Conservation (phyloP, 1,140 invertebrate species). For the Contarinia nasturtii region DNA sequence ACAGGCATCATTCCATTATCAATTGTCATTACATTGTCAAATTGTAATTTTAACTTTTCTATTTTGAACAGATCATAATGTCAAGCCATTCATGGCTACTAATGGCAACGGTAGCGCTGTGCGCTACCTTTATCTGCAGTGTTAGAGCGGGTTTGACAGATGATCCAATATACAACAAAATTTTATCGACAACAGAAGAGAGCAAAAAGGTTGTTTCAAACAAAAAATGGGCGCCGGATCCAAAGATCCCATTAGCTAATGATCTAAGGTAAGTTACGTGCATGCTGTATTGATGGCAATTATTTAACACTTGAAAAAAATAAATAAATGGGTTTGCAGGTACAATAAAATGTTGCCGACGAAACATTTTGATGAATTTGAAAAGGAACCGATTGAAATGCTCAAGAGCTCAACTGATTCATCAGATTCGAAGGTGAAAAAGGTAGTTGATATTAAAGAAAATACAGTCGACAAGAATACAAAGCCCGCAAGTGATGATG, state of each 20-base stretch:
- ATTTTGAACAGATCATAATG: not conserved
- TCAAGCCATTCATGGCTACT: not conserved
- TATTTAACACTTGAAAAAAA: not conserved
- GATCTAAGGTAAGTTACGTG: conserved; percentile 16
- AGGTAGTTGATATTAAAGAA: not conserved
- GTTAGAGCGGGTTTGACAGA: not conserved
- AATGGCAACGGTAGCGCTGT: not conserved
- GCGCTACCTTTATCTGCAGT: not conserved
- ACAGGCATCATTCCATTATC: not conserved
- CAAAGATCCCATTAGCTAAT: conserved; percentile 12
- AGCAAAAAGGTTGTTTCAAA: not conserved
- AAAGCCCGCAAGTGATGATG: not conserved
- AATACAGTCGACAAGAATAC: not conserved
- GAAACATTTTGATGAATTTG: conserved; percentile 9
- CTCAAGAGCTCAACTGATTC: conserved; percentile 1
- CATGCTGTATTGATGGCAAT: not conserved
- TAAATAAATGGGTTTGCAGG: conserved; percentile 3
- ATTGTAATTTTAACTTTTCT: not conserved
- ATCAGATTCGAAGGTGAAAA: conserved; percentile 6
- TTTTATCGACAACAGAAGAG: not conserved
- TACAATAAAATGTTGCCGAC: conserved; percentile 18
- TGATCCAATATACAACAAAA: not conserved
- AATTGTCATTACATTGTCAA: not conserved
- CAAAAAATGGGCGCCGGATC: not conserved
- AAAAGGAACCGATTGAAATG: conserved; percentile 4